These are phyloP conservation scores for Callaeas wilsoni DNA, from an alignment of 2,113 vertebrate genomes.

Conservation along the genomic window DNA sequence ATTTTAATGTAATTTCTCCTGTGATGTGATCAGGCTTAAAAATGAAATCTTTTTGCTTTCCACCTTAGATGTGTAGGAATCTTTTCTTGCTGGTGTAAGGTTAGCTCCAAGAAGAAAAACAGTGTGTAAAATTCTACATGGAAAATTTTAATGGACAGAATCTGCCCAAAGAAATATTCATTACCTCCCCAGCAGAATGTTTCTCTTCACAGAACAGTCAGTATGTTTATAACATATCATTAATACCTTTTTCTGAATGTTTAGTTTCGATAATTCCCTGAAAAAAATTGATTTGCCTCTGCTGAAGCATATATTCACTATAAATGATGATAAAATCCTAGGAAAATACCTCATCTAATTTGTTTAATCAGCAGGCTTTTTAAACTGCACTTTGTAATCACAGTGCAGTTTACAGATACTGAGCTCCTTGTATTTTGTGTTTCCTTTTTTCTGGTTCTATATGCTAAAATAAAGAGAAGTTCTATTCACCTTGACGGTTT, in stretches of 20 bases:
- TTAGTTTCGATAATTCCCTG: fast-evolving
- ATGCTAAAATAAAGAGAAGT: neutral
- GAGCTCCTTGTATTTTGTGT: neutral
- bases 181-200: neutral
- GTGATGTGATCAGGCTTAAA: neutral
- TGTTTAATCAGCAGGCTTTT: neutral
- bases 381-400: too few species aligned
- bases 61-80: neutral
- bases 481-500: neutral
- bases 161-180: neutral
- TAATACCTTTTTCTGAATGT: neutral
- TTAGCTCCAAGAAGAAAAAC: neutral
- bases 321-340: neutral
- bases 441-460: neutral
- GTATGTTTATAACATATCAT: neutral
- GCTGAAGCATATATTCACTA: neutral
- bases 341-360: neutral
- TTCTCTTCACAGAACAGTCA: neutral
- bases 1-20: neutral
- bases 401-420: neutral
- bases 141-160: neutral
- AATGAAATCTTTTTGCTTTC: neutral
- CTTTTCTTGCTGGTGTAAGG: neutral
- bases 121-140: neutral
- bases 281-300: neutral